Evolutionary conservation across 2,888 invertebrate genomes (phyloP).

Genomic region (Drosophila monieri): DNA sequence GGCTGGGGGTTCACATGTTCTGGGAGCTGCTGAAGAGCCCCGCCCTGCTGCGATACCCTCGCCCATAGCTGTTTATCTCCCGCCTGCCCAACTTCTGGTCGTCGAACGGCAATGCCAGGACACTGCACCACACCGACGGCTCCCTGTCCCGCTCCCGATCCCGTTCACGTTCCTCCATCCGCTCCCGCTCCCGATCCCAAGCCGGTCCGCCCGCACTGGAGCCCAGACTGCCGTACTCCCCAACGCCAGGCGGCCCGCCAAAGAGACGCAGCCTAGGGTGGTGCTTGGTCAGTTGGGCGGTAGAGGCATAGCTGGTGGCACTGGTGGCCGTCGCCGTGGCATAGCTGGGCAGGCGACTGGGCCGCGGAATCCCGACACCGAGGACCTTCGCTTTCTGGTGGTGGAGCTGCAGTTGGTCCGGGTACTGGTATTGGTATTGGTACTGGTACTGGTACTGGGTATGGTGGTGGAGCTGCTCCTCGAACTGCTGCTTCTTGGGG

Average conservation of each 20-base stretch:
- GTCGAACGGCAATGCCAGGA: conserved; percentile 95
- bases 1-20: conserved; percentile 42
- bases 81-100: conserved; percentile 96
- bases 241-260: conserved; percentile 26
- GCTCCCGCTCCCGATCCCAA: conserved; percentile 77
- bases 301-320: conserved; percentile 72
- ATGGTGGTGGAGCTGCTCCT: conserved; percentile 16
- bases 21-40: conserved; percentile 95
- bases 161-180: conserved; percentile 53
- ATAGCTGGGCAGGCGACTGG: conserved; percentile 66
- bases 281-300: conserved; percentile 61
- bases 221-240: conserved; percentile 60
- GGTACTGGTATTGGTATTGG: conserved; percentile 3
- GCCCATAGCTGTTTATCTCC: conserved; percentile 87
- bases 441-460: conserved; percentile 16
- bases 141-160: conserved; percentile 85
- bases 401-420: conserved; percentile 4
- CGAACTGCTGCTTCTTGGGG: conserved; percentile 13
- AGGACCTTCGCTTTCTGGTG: conserved; percentile 11
- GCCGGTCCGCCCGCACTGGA: conserved; percentile 60
- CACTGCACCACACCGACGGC: conserved; percentile 94
- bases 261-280: conserved; percentile 42
- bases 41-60: conserved; percentile 89
- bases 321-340: conserved; percentile 72
- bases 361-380: conserved; percentile 25